Evolutionary conservation across 2,888 invertebrate species (phyloP).

Genomic region (Alviniconcha strummeri): DNA sequence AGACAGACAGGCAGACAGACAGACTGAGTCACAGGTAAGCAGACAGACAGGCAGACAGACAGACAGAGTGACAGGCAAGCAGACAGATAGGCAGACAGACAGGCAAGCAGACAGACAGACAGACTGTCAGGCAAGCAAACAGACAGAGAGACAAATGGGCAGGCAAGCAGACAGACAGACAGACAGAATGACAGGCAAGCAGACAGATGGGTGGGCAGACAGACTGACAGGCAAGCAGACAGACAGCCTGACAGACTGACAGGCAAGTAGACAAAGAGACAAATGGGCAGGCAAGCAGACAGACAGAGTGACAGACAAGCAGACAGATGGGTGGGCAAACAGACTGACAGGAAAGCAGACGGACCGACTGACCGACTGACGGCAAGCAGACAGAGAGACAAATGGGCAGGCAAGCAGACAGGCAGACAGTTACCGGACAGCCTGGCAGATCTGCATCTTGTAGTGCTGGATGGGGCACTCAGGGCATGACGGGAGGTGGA

Average conservation of each 20-base stretch:
- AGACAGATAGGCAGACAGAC: no score
- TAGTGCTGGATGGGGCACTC: constrained; percentile 61
- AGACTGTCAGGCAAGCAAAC: no score
- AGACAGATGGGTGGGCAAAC: background rate
- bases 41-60: background rate
- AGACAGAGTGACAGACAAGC: no score
- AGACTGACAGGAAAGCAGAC: no score
- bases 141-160: no score
- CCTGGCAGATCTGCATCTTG: constrained; percentile 67
- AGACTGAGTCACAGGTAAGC: background rate
- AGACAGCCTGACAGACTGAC: constrained; percentile 69
- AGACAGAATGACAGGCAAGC: background rate
- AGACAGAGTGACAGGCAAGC: no score
- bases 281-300: no score
- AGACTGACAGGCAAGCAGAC: no score
- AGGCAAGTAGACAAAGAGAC: no score
- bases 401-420: background rate
- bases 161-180: background rate
- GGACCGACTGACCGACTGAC: no score
- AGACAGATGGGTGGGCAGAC: no score
- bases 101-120: background rate
- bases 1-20: background rate
- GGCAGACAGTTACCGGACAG: constrained; percentile 60
- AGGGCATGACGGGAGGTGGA: constrained; percentile 53
- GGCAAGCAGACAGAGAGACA: background rate